Percentiles rank a stretch among this genome's conserved stretches.
phyloP scores from a whole-genome alignment of 2,888 invertebrate species.

The Hymenopus coronatus region DNA sequence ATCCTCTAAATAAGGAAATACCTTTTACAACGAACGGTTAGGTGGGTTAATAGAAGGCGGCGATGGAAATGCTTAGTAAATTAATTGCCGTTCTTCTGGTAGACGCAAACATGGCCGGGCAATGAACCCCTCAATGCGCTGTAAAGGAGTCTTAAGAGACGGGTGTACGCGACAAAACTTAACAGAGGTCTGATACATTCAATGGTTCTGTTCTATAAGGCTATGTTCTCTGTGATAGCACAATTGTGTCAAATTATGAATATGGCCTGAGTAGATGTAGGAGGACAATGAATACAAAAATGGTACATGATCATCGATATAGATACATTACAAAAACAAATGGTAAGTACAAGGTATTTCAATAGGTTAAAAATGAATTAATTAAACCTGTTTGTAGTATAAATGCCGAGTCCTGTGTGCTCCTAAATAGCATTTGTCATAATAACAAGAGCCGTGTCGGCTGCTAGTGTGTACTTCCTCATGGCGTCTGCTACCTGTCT shows the following conservation, averaged over 20 bases:
- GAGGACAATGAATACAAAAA: constrained; percentile 30
- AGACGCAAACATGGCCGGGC: too few species aligned
- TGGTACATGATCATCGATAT: constrained; percentile 11
- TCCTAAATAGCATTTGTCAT: neutral
- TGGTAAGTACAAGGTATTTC: neutral
- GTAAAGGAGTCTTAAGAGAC: neutral
- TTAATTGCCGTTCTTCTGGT: too few species aligned
- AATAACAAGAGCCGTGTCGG: constrained; percentile 37
- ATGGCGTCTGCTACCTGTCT: constrained; percentile 48
- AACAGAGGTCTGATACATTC: too few species aligned
- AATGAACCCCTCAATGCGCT: neutral
- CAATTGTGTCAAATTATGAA: neutral
- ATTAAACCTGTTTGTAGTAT: neutral
- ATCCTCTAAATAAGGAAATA: too few species aligned
- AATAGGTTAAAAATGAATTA: neutral
- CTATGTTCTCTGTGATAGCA: neutral
- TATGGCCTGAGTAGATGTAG: constrained; percentile 1
- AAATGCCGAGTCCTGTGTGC: neutral
- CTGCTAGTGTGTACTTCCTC: constrained; percentile 46
- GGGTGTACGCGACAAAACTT: neutral
- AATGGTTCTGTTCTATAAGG: neutral
- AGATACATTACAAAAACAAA: neutral
- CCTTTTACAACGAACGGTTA: too few species aligned
- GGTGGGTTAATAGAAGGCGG: too few species aligned
- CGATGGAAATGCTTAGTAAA: too few species aligned